A percentile compares a stretch with the other conserved stretches of the same genome.
Evolutionary conservation across 1,140 invertebrate species (phyloP).

Genomic region (Spodoptera litura): DNA sequence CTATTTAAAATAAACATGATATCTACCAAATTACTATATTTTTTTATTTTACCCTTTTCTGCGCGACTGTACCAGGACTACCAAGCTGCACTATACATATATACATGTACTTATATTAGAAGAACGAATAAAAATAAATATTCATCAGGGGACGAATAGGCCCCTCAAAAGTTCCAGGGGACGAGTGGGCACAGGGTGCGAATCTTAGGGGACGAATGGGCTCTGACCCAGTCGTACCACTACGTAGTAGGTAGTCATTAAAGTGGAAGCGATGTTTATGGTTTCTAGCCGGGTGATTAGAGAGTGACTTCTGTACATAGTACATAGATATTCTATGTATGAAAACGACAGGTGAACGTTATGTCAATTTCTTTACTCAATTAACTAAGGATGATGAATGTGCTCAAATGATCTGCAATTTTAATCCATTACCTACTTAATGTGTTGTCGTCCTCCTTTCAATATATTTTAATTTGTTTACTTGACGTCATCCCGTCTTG

Average conservation of each 20-base stretch:
- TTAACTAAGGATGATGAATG: constrained; percentile 13
- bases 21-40: too few relatives aligned
- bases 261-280: neutral
- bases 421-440: constrained; percentile 9
- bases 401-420: constrained; percentile 1
- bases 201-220: too few relatives aligned
- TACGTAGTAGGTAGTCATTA: constrained; percentile 1
- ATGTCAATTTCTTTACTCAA: constrained; percentile 23
- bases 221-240: too few relatives aligned
- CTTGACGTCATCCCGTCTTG: neutral
- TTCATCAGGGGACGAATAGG: too few relatives aligned
- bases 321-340: neutral
- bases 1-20: too few relatives aligned
- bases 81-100: too few relatives aligned
- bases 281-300: constrained; percentile 25
- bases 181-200: too few relatives aligned
- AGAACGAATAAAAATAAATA: too few relatives aligned
- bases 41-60: too few relatives aligned
- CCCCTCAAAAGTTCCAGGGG: too few relatives aligned
- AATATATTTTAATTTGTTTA: neutral
- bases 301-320: neutral
- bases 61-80: too few relatives aligned
- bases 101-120: too few relatives aligned
- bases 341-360: constrained; percentile 8
- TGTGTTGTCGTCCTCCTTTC: neutral